A percentile compares a stretch with the other conserved stretches of the same genome.
Evolutionary conservation across 1,140 invertebrate genomes (phyloP).

Genomic region (Venustaconcha ellipsiformis): DNA sequence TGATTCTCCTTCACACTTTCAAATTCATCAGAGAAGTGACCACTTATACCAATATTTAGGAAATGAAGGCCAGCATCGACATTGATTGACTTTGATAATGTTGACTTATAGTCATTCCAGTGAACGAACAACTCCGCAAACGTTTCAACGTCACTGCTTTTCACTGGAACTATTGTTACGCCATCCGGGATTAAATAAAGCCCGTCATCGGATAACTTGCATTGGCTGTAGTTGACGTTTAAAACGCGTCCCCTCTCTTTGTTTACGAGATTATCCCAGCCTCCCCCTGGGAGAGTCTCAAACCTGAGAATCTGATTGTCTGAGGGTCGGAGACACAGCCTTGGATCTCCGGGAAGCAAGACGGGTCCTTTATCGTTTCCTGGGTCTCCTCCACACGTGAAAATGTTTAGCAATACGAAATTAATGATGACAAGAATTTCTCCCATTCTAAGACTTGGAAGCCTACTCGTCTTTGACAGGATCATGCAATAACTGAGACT

Average conservation of each 20-base stretch:
- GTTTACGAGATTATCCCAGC: conserved; percentile 58
- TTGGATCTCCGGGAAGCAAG: neutral
- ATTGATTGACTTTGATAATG: conserved; percentile 37
- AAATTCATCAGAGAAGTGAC: conserved; percentile 41
- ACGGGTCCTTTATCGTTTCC: too few species aligned
- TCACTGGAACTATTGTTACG: conserved; percentile 38
- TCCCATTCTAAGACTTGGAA: too few species aligned
- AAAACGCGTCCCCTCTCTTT: conserved; percentile 41
- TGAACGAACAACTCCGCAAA: conserved; percentile 36
- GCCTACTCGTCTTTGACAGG: too few species aligned
- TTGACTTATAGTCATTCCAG: conserved; percentile 43
- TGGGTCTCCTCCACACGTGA: too few species aligned
- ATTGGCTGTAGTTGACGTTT: conserved; percentile 39
- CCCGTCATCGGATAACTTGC: conserved; percentile 45
- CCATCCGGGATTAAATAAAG: conserved; percentile 49
- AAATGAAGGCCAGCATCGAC: conserved; percentile 26
- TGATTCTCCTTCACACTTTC: conserved; percentile 34
- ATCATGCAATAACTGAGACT: too few species aligned
- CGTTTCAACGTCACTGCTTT: conserved; percentile 38
- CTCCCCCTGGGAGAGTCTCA: conserved; percentile 48
- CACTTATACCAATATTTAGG: conserved; percentile 28
- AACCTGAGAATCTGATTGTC: conserved; percentile 8
- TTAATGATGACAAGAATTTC: too few species aligned
- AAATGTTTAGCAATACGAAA: too few species aligned
- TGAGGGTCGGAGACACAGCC: neutral